Conservation (phyloP, 2,113 vertebrate species). For the Lamprotornis superbus region DNA sequence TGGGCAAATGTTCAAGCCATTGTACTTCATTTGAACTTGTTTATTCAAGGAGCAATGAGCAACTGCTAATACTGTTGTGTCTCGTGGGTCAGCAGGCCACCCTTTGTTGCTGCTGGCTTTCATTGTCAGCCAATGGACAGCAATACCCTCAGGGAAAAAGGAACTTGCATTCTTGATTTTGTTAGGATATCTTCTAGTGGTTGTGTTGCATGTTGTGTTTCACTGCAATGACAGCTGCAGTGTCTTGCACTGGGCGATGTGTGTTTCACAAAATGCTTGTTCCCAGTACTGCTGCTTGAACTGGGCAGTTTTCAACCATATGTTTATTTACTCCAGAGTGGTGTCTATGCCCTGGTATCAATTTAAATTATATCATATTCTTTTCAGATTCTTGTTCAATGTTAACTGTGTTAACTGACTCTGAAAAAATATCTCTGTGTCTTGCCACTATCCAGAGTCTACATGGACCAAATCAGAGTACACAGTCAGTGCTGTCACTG, state of each 20-base stretch:
- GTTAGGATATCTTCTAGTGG: neutral
- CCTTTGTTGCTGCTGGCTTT: neutral
- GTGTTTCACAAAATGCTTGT: neutral
- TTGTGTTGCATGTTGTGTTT: neutral
- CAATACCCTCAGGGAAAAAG: neutral
- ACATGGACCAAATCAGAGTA: neutral
- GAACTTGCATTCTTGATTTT: neutral
- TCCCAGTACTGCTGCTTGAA: neutral
- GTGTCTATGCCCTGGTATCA: neutral
- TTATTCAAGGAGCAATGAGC: neutral
- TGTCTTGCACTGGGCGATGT: fast-evolving
- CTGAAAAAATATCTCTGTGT: neutral
- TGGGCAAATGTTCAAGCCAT: neutral
- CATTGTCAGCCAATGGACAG: neutral
- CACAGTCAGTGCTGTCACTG: neutral
- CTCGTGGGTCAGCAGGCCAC: neutral
- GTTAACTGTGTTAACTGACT: neutral
- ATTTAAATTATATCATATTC: neutral
- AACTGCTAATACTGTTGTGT: neutral
- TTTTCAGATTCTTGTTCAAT: neutral
- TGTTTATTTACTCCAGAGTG: neutral
- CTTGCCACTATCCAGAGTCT: neutral
- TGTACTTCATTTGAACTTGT: neutral
- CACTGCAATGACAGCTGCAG: neutral
- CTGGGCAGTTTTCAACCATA: fast-evolving